Evolutionary conservation across 92 coral and sea anemone genomes (phyloP), one percentile per base, ranked within the genome.

Genomic region (Actinernus sp.): DNA sequence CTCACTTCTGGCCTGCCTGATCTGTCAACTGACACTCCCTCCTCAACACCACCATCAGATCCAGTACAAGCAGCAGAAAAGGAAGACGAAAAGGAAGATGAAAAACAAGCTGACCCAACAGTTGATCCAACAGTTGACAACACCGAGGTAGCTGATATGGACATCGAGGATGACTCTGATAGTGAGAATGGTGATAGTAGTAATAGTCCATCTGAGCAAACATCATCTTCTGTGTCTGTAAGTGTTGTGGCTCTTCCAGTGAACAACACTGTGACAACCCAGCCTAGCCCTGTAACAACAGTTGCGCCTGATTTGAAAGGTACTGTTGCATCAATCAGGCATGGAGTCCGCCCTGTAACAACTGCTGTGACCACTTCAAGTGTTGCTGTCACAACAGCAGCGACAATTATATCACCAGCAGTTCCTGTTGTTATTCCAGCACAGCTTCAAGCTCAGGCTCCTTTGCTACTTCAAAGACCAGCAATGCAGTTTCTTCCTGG

Each of bases 121-220:
- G 41, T 70, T 27, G 99, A 95, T 71, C 87, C 97, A n/a, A 87
- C 92, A 10, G 82, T 95, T 2, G 99, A 95, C 74, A 92, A 95
- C 78, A 92, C 86, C 55, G 99, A 95, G 47, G 99, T 95, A 26
- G 86, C 99, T 17, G 99, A 95, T 30, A 95, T 95, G 99, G 99
- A 95, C 32, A 68, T 95, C 22, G 98, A 93, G 44, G 96, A 92
- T 17, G 99, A 95, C 61, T 92, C 88, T 16, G 97, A 87, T 40
- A 84, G 88, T 29, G 99, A 92, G 31, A 79, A 91, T 50, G 70
- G 84, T 0, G 85, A 91, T 3, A 80, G 76, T 36, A 83, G 90
- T 26, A 84, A 90, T 29, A 49, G 50, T 21, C 55, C 61, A 25
- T 73, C 91, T 21, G 67, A 56, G 19, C 68, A 79, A 5, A 48